These are phyloP conservation scores for Dipodomys stephensi DNA, from an alignment of 2,113 vertebrate genomes.

Conservation along the genomic window DNA sequence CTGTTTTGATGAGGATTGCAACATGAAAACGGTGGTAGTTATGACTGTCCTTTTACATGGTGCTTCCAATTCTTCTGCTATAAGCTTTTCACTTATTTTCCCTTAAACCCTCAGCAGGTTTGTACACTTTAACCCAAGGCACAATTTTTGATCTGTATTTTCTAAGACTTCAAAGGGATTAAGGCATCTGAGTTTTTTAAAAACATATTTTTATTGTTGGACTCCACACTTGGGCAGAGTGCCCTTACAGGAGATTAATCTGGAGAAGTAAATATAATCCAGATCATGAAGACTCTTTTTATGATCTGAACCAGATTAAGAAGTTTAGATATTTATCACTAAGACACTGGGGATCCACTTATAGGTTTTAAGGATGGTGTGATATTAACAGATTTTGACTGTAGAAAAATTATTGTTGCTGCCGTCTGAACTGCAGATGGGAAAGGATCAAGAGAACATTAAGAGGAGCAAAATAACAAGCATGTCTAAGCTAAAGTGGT, in stretches of 20 bases:
- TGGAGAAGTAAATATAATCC: neutral
- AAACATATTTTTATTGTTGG: neutral
- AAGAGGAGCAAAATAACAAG: neutral
- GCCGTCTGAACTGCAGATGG: neutral
- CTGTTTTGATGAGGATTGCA: neutral
- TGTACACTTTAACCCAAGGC: neutral
- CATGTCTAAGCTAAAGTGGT: neutral
- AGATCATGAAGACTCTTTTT: neutral
- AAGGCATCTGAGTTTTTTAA: neutral
- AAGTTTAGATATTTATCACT: constrained; percentile 19
- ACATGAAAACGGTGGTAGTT: neutral
- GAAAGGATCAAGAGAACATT: neutral
- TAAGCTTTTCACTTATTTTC: constrained; percentile 43
- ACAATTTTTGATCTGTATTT: neutral
- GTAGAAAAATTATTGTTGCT: neutral
- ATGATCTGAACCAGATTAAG: neutral
- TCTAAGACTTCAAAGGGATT: neutral
- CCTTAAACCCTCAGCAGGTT: neutral
- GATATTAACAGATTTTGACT: neutral
- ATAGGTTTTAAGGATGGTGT: neutral
- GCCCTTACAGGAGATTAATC: neutral
- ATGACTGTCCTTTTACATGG: neutral
- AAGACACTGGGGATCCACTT: neutral
- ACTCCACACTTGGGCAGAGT: neutral
- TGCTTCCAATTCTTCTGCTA: neutral